These are phyloP conservation scores for Sinocyclocheilus rhinocerous DNA, from an alignment of 2,113 vertebrate genomes.

Conservation along the genomic window DNA sequence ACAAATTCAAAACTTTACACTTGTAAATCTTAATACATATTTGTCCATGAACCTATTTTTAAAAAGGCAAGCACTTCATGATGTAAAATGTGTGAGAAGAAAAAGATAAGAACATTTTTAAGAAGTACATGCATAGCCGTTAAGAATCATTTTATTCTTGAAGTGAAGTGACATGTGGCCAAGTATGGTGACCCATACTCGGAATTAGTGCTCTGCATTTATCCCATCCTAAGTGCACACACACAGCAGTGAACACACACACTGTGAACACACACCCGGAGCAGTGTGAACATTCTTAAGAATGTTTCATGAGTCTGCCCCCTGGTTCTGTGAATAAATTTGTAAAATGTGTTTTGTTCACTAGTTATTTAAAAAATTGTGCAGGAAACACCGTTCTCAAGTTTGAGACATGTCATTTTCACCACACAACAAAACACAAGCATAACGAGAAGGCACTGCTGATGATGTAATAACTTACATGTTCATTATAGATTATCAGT, in stretches of 20 bases:
- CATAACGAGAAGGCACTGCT: background rate
- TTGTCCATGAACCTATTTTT: background rate
- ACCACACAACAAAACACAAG: background rate
- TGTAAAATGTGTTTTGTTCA: background rate
- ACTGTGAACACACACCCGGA: too few species aligned
- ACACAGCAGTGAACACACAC: too few species aligned
- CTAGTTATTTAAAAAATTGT: background rate
- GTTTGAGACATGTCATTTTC: background rate
- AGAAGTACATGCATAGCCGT: too few species aligned
- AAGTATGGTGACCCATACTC: too few species aligned
- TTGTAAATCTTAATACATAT: background rate
- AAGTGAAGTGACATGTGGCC: too few species aligned
- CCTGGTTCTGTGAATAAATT: background rate
- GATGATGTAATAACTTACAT: constrained; percentile 72
- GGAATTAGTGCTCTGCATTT: too few species aligned
- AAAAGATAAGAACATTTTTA: too few species aligned
- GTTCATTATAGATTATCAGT: constrained; percentile 87
- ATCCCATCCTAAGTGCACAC: too few species aligned
- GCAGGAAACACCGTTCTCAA: too few species aligned
- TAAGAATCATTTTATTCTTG: too few species aligned
- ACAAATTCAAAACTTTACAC: background rate
- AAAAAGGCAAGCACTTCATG: background rate
- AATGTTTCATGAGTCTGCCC: background rate
- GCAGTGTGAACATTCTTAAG: too few species aligned
- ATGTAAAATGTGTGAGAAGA: background rate